phyloP scores from a whole-genome alignment of 2,797 vertebrate species.

The Protonibea diacanthus region DNA sequence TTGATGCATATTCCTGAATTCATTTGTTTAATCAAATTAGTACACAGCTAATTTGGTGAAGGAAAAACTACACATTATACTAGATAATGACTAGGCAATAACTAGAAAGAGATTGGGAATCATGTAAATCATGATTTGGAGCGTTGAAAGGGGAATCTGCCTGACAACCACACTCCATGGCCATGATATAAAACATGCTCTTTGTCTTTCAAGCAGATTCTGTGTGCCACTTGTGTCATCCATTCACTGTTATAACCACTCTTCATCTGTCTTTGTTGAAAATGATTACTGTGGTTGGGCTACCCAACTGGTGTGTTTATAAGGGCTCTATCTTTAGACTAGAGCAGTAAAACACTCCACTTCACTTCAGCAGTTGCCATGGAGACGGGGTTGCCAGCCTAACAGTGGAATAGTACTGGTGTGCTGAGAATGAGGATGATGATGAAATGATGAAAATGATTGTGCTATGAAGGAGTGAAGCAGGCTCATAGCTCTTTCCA shows the following conservation, averaged over 20 bases:
- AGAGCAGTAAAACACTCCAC: constrained; percentile 61
- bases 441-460: constrained; percentile 33
- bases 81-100: background rate
- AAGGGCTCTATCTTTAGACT: constrained; percentile 81
- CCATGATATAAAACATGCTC: background rate
- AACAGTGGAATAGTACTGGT: constrained; percentile 43
- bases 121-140: background rate
- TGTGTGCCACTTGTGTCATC: background rate
- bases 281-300: constrained; percentile 31
- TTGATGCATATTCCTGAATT: background rate
- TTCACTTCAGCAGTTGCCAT: constrained; percentile 80
- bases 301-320: constrained; percentile 52
- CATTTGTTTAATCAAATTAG: no score
- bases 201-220: background rate
- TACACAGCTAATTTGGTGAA: no score
- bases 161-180: background rate
- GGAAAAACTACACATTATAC: no score
- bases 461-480: background rate
- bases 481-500: background rate
- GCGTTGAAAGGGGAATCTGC: background rate
- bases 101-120: background rate
- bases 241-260: background rate
- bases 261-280: constrained; percentile 31
- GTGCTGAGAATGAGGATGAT: constrained; percentile 30
- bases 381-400: constrained; percentile 73